Percentiles rank a stretch among this genome's conserved stretches.
Conservation (phyloP, 2,113 vertebrate species). For the Tetrax tetrax region DNA sequence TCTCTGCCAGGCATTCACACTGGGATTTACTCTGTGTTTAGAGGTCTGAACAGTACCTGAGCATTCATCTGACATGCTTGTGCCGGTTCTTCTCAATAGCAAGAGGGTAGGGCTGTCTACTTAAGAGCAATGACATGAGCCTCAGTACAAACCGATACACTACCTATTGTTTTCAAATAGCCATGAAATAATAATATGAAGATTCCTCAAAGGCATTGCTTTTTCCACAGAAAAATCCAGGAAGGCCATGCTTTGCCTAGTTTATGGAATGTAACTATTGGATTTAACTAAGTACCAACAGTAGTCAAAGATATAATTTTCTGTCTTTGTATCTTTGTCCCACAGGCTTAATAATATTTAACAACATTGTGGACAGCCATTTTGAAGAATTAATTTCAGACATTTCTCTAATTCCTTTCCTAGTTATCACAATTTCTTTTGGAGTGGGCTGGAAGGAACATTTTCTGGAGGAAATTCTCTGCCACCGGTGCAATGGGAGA, state of each 20-base stretch:
- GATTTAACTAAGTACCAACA: background rate
- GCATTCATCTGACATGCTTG: background rate
- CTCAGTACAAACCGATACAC: background rate
- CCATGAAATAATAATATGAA: background rate
- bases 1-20: background rate
- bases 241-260: background rate
- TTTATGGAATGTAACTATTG: background rate
- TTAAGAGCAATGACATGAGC: background rate
- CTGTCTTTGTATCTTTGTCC: background rate
- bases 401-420: background rate
- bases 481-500: background rate
- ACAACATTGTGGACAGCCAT: accelerated
- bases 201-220: background rate
- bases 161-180: background rate
- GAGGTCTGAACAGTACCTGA: background rate
- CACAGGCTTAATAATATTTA: background rate
- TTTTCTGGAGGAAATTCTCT: background rate
- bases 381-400: background rate
- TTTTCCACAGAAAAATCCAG: background rate
- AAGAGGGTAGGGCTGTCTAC: background rate
- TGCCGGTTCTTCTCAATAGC: background rate
- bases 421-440: background rate
- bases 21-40: background rate
- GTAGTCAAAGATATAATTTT: background rate
- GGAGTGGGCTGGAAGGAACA: background rate